Evolutionary conservation across 2,797 vertebrate species (phyloP).

Genomic region (Gadopsis marmoratus): DNA sequence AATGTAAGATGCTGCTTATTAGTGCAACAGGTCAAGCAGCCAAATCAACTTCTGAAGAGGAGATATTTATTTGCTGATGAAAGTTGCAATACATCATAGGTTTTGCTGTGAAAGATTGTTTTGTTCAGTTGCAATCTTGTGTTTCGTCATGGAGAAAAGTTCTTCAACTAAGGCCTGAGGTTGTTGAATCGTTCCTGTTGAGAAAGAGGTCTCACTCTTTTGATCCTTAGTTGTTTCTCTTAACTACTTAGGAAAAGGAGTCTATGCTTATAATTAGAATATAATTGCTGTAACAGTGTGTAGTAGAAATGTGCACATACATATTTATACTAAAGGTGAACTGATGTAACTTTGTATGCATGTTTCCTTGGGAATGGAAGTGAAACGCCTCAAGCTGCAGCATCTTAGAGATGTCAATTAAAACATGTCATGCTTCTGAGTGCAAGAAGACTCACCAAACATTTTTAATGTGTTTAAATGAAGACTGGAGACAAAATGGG

Average conservation of each 20-base stretch:
- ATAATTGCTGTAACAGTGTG: constrained; percentile 23
- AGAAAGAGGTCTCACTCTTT: constrained; percentile 20
- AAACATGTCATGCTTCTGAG: constrained; percentile 7
- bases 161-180: background rate
- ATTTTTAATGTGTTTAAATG: constrained; percentile 17
- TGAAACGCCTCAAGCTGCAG: constrained; percentile 4
- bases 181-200: constrained; percentile 11
- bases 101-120: constrained; percentile 9
- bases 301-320: constrained; percentile 6
- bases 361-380: constrained; percentile 25
- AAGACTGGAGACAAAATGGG: constrained; percentile 9
- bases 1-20: background rate
- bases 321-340: constrained; percentile 12
- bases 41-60: constrained; percentile 7
- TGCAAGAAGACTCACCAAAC: constrained; percentile 37
- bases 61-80: constrained; percentile 2
- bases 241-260: background rate
- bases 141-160: background rate
- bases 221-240: constrained; percentile 4
- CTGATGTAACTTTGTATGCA: constrained; percentile 8
- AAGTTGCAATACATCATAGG: constrained; percentile 2
- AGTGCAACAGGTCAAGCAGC: background rate
- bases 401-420: constrained; percentile 39
- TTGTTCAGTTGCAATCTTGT: constrained; percentile 1
- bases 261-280: constrained; percentile 20